Evolutionary conservation across 2,797 vertebrate species (phyloP).

Genomic region (Busarellus nigricollis): DNA sequence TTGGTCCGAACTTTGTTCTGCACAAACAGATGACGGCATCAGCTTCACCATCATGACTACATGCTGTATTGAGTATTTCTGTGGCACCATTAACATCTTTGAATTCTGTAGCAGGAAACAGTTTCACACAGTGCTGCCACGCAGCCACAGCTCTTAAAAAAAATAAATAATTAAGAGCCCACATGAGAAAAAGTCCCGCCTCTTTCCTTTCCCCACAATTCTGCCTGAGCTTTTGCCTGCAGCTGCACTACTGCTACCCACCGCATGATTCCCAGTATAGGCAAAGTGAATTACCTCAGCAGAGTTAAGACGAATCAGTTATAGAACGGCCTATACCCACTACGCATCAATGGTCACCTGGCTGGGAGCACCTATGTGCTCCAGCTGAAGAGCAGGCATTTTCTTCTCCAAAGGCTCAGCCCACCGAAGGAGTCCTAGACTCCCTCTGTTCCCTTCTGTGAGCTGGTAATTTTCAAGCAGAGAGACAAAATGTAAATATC

Average conservation of each 20-base stretch:
- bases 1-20: background rate
- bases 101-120: background rate
- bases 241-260: background rate
- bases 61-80: background rate
- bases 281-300: background rate
- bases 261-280: background rate
- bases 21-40: background rate
- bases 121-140: background rate
- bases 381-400: background rate
- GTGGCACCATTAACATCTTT: background rate
- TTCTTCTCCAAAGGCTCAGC: background rate
- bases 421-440: background rate
- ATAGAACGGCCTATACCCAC: background rate
- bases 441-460: background rate
- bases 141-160: background rate
- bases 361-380: background rate
- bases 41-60: background rate
- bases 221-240: background rate
- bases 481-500: slow-evolving; percentile 44
- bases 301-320: background rate
- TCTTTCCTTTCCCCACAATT: background rate
- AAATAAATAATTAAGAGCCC: background rate
- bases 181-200: background rate
- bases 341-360: background rate
- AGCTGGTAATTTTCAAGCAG: slow-evolving; percentile 31